These are phyloP conservation scores for Chaitophorus viminalis DNA, from an alignment of 2,888 invertebrate genomes.

Conservation along the genomic window DNA sequence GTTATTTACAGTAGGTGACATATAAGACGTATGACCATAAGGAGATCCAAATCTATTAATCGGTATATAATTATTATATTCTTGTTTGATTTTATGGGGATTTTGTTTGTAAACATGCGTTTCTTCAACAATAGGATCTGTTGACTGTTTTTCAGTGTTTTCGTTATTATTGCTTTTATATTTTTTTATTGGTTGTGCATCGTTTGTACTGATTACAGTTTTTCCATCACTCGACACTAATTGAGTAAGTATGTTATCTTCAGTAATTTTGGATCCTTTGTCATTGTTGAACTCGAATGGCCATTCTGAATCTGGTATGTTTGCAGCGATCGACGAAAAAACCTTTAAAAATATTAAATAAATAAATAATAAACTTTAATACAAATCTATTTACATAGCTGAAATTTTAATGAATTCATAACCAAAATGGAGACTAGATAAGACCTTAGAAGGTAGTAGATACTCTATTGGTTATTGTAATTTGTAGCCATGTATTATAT, in stretches of 20 bases:
- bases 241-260: slow-evolving; percentile 1
- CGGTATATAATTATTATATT: background rate
- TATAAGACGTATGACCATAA: background rate
- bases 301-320: slow-evolving; percentile 3
- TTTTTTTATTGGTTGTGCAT: background rate
- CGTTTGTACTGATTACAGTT: background rate
- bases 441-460: too few relatives aligned
- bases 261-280: background rate
- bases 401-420: too few relatives aligned
- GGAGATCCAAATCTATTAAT: background rate
- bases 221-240: slow-evolving; percentile 18
- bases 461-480: too few relatives aligned
- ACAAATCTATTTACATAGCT: too few relatives aligned
- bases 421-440: too few relatives aligned
- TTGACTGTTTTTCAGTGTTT: background rate
- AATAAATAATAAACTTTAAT: too few relatives aligned
- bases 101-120: background rate
- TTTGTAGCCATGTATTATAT: too few relatives aligned
- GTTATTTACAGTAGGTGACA: background rate
- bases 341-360: background rate
- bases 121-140: background rate
- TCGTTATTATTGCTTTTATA: background rate
- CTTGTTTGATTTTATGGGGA: background rate
- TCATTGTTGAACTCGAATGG: slow-evolving; percentile 31
- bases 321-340: background rate